Evolutionary conservation across 2,888 invertebrate species (phyloP), one percentile per base, ranked within the genome.

Genomic region (Stenoptilia bipunctidactyla): DNA sequence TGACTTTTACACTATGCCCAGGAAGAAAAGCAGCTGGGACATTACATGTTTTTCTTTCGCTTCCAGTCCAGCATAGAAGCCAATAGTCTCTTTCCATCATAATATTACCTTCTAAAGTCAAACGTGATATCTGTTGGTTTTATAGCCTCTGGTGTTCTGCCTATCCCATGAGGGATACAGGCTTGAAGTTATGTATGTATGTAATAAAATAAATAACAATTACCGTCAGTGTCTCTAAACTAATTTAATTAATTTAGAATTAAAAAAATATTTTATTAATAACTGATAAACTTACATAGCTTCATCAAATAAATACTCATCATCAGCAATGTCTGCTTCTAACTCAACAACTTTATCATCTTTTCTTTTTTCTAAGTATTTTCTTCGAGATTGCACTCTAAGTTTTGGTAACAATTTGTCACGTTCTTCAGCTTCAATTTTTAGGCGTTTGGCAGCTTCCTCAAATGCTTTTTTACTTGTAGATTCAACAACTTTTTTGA

Each of bases 261-360:
- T 36, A 42, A 20, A 39, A 9, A 30, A 13, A n/a, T n/a, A 33
- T 38, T 13, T 14, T 27, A 30, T 34, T 37, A 39, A 14, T 40
- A 37, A 40, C 12, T 27, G 25, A 38, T 30, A 9, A 46, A 85
- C 90, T 87, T 87, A 96, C 92, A 91, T 87, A 62, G 91, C 89
- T 47, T 94, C 94, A 40, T 93, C 92, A 71, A 98, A 99, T 0
- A 98, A 86, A 64, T 94, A 96, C 71, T 98, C 97, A 82, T 99
- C 99, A 71, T 99, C 99, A 36, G 90, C 83, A 43, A 99, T 94
- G 61, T 97, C 97, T 4, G 92, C 94, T 75, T 98, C 98, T 38
- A 99, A 77, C 67, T 99, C 98, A 8, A 92, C 89, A 27, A 98
- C 89, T 82, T 99, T 99, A 62, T 99, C 98, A 42, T 93, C 95